Base-by-base conservation (phyloP, 1,140 invertebrate genomes). In the Whitmania pigra region DNA sequence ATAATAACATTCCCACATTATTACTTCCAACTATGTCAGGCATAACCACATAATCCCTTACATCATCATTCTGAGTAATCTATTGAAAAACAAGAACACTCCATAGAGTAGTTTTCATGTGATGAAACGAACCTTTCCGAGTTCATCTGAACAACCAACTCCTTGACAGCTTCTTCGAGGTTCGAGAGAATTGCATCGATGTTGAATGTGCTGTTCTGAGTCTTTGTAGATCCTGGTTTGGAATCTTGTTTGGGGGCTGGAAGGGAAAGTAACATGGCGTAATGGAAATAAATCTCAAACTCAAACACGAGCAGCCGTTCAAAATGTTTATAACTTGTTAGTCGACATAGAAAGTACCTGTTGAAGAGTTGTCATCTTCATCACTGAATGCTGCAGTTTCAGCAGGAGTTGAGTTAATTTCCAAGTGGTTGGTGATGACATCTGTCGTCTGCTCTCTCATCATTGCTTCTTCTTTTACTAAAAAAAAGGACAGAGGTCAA, bases 81-180 rank as follows among this genome's bases (percentile, higher is more conserved):
- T n/a, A 13, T 63, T 20, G 18, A 15, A 63, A 25, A 63, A 63
- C 57, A 63, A 22, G 20, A 7, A 63, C 22, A 63, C 13, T 63
- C 4, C 9, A 63, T 18, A 63, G 20, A 57, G 54, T 5, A 57
- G 25, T 20, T 25, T 57, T 57, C 2, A 57, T n/a, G 25, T 9
- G 9, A 20, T 54, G 31, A 22, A 18, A 76, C 76, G 75, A 76
- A 83, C 75, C 81, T 85, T 83, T 89, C 88, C 70, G 80, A 79
- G 77, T 87, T 84, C 54, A 89, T 80, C 73, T 86, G 87, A 77
- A 89, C 86, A 3, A 89, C 84, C 17, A 86, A 85, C 55, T 84
- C 83, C 75, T 86, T 85, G 66, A 90, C 79, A 31, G 88, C 85
- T 36, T 86, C 84, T 31, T 86, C 85, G 54, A 89, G 84, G 81